Base-by-base conservation (phyloP, 2,113 vertebrate species). In the Trematocara marginatum region DNA sequence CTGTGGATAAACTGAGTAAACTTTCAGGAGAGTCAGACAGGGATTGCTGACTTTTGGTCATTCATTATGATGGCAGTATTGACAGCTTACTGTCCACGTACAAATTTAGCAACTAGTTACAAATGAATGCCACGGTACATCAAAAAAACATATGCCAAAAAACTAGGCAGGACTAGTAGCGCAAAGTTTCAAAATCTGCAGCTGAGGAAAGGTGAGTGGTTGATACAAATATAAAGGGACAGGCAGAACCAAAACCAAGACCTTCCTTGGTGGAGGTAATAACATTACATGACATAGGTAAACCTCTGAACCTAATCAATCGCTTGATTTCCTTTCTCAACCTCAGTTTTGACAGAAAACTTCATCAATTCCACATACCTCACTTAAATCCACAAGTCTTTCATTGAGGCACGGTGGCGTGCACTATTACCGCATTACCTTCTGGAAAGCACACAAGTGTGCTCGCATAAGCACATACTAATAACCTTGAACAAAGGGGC, bases 401-500 rank as follows among this genome's bases (percentile, higher is more conserved):
- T 59, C 34, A 40, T 40, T 78, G 52, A 56, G 47, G 57, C 56
- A 79, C 15, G 34, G 23, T 76, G 86, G 79, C 34, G 51, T 81
- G 57, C n/a, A 53, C 54, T 92, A 80, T 85, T 88, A 71, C 12
- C 2, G 56, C 31, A 82, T 84, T 88, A 88, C 83, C 2, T 15
- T 8, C 85, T 81, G 4, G 2, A 79, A 51, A 56, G 76, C 49
- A 78, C 34, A 26, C 10, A 59, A 53, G 54, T 82, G 56, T 20
- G 79, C 40, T 89, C 57, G 4, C 61, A 56, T 34, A 66, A 11
- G 49, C 59, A 51, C 84, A 88, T 80, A 45, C 59, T 80, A 91
- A 92, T 88, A 94, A 94, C 87, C 79, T 90, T 80, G 85, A 93
- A 94, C 93, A 93, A 94, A 94, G 92, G 82, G 80, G 86, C 6